Base-by-base conservation (phyloP, 2,888 invertebrate genomes). In the Cheiracanthium punctorium region DNA sequence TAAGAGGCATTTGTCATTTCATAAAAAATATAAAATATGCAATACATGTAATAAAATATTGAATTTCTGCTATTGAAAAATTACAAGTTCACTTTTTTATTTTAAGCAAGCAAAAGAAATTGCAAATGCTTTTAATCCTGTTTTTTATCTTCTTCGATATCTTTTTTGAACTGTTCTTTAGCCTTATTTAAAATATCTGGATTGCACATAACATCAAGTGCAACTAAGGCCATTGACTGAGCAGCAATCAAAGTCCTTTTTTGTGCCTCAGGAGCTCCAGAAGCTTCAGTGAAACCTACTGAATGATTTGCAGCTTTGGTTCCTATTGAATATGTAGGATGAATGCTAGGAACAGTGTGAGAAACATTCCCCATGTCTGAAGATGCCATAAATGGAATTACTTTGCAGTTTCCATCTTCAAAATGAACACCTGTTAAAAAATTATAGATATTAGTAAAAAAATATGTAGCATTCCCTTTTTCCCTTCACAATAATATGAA, bases 361-460 rank as follows among this genome's bases (percentile, higher is more conserved):
- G 91, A 91, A 5, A 91, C 91, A 85, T 91, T 91, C 0, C 91
- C 91, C 91, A 91, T 91, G 70, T 91, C 91, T 2, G 91, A 90
- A 5, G 91, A 91, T 0, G 91, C 91, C 74, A 79, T 86, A 65
- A 88, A 89, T 10, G 82, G 81, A 20, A 86, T 85, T 0, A 70
- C 67, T 64, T 69, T 74, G 0, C 41, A 37, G 58, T 87, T 65
- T 65, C 71, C 70, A 71, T 89, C 88, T 43, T 80, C 71, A 70
- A 87, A 89, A 28, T 88, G 33, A 5, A 86, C 77, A 20, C 89
- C 89, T 89, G 28, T 33, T 58, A 2, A 67, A 30, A 67, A 32
- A 5, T 30, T 2, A 65, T 28, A 65, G 17, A 20, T 30, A 29
- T 8, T 58, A 7, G 24, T 20, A 8, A 24, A 58, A 58, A n/a